phyloP scores from a whole-genome alignment of 2,113 vertebrate genomes.

The Hypanus sabinus region DNA sequence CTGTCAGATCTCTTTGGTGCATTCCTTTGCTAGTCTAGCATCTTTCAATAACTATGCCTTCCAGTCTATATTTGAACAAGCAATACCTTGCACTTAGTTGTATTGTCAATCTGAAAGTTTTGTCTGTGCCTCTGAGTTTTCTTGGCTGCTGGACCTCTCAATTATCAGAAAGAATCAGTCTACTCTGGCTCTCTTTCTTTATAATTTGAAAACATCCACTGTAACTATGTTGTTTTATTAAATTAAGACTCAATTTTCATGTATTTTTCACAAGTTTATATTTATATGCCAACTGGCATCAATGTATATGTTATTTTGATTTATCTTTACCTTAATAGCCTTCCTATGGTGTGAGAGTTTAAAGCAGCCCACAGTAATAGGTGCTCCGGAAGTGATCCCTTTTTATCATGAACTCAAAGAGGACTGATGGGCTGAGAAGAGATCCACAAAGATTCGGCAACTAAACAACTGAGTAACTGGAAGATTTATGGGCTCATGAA shows the following conservation, averaged over 20 bases:
- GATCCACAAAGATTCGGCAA: not conserved
- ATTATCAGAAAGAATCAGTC: not conserved
- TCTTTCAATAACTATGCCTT: not conserved
- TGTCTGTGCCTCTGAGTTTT: not conserved
- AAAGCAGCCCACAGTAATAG: not conserved
- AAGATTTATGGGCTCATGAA: not conserved
- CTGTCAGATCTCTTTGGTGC: not conserved
- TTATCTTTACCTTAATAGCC: too few relatives aligned
- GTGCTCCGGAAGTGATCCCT: not conserved
- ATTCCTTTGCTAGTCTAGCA: not conserved
- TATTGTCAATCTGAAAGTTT: not conserved
- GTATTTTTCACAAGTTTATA: not conserved
- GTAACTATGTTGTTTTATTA: not conserved
- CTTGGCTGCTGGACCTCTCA: not conserved
- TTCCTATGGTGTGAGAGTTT: not conserved
- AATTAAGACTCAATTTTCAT: not conserved
- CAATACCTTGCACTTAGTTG: not conserved
- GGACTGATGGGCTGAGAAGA: not conserved
- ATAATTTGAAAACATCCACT: not conserved
- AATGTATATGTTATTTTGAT: not conserved
- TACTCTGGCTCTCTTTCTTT: not conserved
- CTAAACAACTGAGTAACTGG: not conserved
- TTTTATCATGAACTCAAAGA: not conserved
- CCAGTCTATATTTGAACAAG: not conserved
- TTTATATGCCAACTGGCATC: not conserved